Evolutionary conservation across 2,888 invertebrate genomes (phyloP).

Genomic region (Drosophila cyrtoloma): DNA sequence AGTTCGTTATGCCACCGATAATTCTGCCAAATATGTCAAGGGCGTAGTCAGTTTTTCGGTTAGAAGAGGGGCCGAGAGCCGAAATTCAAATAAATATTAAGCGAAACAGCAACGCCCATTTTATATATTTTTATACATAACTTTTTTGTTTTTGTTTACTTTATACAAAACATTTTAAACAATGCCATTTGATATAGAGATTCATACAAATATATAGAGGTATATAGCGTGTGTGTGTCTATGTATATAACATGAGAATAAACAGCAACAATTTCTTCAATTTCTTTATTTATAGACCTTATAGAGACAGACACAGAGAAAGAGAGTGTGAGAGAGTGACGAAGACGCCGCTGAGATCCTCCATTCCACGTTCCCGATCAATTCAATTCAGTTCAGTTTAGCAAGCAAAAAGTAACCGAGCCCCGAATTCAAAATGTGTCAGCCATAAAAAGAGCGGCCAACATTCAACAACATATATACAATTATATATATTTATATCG

Average conservation of each 20-base stretch:
- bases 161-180: slow-evolving; percentile 25
- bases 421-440: slow-evolving; percentile 62
- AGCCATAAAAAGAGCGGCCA: slow-evolving; percentile 56
- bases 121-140: background rate
- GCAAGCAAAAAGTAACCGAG: slow-evolving; percentile 27
- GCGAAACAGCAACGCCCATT: background rate
- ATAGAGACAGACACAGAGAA: slow-evolving; percentile 13
- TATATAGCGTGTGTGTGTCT: slow-evolving; percentile 11
- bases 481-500: slow-evolving; percentile 1
- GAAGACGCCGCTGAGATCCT: slow-evolving; percentile 18
- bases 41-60: background rate
- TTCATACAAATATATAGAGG: slow-evolving; percentile 18
- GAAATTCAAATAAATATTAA: background rate
- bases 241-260: slow-evolving; percentile 39
- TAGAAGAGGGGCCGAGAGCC: background rate
- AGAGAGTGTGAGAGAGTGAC: slow-evolving; percentile 2
- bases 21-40: background rate
- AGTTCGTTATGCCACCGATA: background rate
- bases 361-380: slow-evolving; percentile 9
- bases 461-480: background rate
- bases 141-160: slow-evolving; percentile 18
- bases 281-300: slow-evolving; percentile 59
- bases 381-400: slow-evolving; percentile 11
- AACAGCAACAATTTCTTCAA: slow-evolving; percentile 44
- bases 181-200: slow-evolving; percentile 33